Evolutionary conservation across 2,797 vertebrate genomes (phyloP), one percentile per base, ranked within the genome.

Genomic region (Artibeus lituratus): DNA sequence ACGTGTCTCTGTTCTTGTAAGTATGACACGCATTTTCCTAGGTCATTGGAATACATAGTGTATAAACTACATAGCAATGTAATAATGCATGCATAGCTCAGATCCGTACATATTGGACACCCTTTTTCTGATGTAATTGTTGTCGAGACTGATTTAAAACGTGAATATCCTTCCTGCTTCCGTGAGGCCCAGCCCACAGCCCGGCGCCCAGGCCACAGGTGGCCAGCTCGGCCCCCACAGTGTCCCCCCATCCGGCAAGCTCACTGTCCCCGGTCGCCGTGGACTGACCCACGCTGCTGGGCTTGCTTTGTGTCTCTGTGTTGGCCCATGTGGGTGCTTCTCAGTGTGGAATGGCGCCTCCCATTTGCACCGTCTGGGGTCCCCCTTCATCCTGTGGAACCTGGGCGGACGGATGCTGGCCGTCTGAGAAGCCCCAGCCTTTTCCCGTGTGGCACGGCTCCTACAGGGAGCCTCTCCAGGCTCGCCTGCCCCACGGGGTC

Each of bases 61-160:
- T 39, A 2, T 37, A 44, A 0, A 0, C 10, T 32, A 19, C 0
- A 21, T 0, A 49, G 74, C 0, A 0, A 10, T 4, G 22, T 15
- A 10, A 21, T 3, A 10, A 24, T 5, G 19, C 14, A 6, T 22
- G 73, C 21, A 4, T 3, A 16, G 29, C 21, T 26, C 5, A 3
- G 0, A 10, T 15, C 15, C 55, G 59, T n/a, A 16, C 7, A 7
- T 3, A 10, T 29, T 47, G 7, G 7, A 11, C 0, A 3, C 24
- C 18, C 32, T 15, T 47, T 67, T 57, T 14, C 39, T 4, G 24
- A 37, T 3, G 0, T 0, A 2, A n/a, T 0, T 18, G 3, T 10
- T 9, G 16, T 24, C 42, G 10, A 10, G 7, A 2, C 16, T 15
- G 5, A 10, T 24, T 32, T 35, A 21, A 84, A 21, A 21, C 2